A percentile compares a stretch with the other conserved stretches of the same genome.
phyloP scores from a whole-genome alignment of 1,140 invertebrate species.

The Piezodorus guildinii region DNA sequence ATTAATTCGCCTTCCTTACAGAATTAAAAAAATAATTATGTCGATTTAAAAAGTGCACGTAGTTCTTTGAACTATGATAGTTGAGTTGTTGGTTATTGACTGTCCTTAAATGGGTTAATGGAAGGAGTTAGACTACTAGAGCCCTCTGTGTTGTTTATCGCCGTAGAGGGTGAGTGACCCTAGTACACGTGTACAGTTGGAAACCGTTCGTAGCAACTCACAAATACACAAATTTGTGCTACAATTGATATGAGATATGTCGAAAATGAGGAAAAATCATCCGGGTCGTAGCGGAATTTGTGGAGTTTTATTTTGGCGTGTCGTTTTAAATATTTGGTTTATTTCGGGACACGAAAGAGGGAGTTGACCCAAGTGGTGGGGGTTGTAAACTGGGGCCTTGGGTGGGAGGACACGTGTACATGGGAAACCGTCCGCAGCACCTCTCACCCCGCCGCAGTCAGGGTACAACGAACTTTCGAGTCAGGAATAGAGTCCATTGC shows the following conservation, averaged over 20 bases:
- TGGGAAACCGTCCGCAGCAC: background rate
- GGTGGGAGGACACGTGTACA: background rate
- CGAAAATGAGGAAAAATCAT: background rate
- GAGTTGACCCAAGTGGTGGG: conserved; percentile 8
- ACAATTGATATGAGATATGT: too few species aligned
- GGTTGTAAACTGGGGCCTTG: background rate
- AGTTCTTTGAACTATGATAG: too few species aligned
- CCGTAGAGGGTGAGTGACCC: conserved; percentile 1
- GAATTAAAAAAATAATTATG: too few species aligned
- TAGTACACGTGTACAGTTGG: background rate
- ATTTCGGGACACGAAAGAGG: conserved; percentile 3
- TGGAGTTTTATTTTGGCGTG: background rate
- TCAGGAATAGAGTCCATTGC: conserved; percentile 3
- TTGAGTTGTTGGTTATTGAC: background rate
- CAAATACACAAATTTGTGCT: too few species aligned
- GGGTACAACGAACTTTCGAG: conserved; percentile 4
- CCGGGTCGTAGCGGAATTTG: background rate
- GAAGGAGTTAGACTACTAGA: conserved; percentile 3
- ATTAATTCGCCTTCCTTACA: too few species aligned
- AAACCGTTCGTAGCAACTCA: background rate
- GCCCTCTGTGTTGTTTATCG: background rate
- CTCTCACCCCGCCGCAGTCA: background rate
- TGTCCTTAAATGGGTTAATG: conserved; percentile 5
- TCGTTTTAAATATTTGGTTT: background rate
- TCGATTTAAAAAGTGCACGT: too few species aligned